Evolutionary conservation across 2,888 invertebrate species (phyloP).

Genomic region (Thereva unica): DNA sequence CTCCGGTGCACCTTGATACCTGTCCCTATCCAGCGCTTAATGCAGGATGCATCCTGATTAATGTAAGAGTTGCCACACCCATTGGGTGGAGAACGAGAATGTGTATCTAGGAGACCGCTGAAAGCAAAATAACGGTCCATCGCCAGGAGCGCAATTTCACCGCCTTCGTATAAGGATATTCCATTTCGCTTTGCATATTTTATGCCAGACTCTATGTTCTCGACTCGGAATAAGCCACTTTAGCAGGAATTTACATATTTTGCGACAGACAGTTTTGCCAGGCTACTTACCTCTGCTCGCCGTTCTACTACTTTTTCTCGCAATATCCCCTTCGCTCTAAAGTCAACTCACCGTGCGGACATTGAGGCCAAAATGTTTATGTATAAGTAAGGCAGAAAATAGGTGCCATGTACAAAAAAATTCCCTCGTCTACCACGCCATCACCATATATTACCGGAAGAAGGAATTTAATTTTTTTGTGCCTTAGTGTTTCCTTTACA

Average conservation of each 20-base stretch:
- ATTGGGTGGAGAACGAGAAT: too few species aligned
- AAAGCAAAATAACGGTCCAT: too few species aligned
- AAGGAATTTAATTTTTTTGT: conserved; percentile 9
- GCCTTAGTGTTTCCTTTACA: background rate
- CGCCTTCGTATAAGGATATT: background rate
- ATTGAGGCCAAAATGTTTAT: background rate
- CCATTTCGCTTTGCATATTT: conserved; percentile 22
- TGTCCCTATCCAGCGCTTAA: too few species aligned
- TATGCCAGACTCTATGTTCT: conserved; percentile 11
- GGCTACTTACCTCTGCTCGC: background rate
- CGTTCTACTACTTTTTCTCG: background rate
- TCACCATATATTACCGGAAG: conserved; percentile 4
- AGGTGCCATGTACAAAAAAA: conserved; percentile 5
- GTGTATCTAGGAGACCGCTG: too few species aligned
- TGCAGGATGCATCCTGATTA: too few species aligned
- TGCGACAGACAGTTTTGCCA: conserved; percentile 21
- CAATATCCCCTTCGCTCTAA: background rate
- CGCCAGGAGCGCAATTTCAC: too few species aligned
- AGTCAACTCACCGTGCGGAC: conserved; percentile 9
- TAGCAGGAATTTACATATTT: conserved; percentile 22
- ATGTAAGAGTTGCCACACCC: too few species aligned
- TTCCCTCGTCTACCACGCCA: background rate
- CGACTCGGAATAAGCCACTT: conserved; percentile 14
- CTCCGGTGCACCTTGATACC: too few species aligned
- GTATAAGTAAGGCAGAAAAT: conserved; percentile 5